Percentiles rank a stretch among this genome's conserved stretches.
phyloP scores from a whole-genome alignment of 2,113 vertebrate genomes.

The Poecile atricapillus region DNA sequence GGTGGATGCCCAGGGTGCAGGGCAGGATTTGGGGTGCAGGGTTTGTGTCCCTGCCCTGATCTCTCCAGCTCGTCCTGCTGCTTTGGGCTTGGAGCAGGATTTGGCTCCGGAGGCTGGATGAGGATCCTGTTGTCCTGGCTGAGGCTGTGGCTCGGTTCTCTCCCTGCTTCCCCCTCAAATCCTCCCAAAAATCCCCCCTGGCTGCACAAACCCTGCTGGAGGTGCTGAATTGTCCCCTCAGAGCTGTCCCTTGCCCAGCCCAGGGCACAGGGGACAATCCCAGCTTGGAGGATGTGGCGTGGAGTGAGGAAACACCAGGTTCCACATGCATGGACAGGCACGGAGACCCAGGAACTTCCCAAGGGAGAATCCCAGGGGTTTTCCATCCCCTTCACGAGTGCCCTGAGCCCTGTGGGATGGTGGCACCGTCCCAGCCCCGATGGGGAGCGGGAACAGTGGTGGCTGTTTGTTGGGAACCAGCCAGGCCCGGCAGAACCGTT shows the following conservation, averaged over 20 bases:
- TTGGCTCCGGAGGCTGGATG: neutral
- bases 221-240: neutral
- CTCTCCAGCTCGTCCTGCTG: neutral
- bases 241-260: neutral
- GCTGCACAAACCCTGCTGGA: neutral
- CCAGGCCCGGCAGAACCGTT: neutral
- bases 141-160: neutral
- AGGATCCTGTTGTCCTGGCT: neutral
- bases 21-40: neutral
- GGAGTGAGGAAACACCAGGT: rapidly evolving
- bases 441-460: neutral
- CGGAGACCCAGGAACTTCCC: neutral
- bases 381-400: neutral
- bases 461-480: neutral
- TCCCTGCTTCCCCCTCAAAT: neutral
- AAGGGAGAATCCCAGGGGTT: neutral
- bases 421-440: neutral
- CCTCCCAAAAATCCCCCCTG: neutral
- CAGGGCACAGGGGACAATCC: neutral
- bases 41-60: rapidly evolving
- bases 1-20: neutral
- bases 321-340: rapidly evolving
- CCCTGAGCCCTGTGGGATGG: neutral
- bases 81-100: neutral
- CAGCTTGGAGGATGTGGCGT: rapidly evolving